These are phyloP conservation scores for Mormoops blainvillei DNA, from an alignment of 2,113 vertebrate genomes.

Conservation along the genomic window DNA sequence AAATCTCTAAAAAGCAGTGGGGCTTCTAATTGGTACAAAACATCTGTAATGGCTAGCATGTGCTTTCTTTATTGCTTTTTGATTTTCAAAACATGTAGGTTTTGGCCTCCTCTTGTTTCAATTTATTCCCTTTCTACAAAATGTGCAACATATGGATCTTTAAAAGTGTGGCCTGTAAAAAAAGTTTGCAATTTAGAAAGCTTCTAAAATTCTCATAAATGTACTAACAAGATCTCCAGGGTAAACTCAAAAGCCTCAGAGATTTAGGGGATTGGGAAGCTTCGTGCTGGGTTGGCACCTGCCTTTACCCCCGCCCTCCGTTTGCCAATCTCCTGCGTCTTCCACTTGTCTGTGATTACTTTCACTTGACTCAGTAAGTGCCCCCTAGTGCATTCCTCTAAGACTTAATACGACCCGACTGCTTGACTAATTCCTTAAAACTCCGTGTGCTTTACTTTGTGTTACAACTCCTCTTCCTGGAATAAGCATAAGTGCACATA, in stretches of 20 bases:
- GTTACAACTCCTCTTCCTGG: not conserved
- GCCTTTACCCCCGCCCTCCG: not conserved
- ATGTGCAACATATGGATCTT: not conserved
- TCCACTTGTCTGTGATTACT: not conserved
- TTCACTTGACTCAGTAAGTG: not conserved
- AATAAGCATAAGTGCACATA: not conserved
- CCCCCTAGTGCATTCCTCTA: not conserved
- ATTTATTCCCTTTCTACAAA: slow-evolving; percentile 4
- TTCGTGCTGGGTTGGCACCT: not conserved
- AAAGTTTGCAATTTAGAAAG: not conserved
- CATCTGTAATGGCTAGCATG: not conserved
- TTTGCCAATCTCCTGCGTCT: not conserved
- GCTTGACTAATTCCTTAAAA: slow-evolving; percentile 25
- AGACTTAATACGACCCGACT: not conserved
- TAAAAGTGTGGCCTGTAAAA: not conserved
- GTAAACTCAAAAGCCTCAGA: not conserved
- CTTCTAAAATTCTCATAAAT: slow-evolving; percentile 9
- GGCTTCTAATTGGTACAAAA: slow-evolving; percentile 4
- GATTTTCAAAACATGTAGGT: not conserved
- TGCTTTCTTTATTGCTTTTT: slow-evolving; percentile 16
- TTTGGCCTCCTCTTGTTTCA: not conserved
- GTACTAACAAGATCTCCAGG: slow-evolving; percentile 24
- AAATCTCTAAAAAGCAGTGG: not conserved
- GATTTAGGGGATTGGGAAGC: not conserved
- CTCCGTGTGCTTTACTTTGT: not conserved